A percentile compares a stretch with the other conserved stretches of the same genome.
Conservation (phyloP, 2,797 vertebrate genomes). For the Lepus townsendii region DNA sequence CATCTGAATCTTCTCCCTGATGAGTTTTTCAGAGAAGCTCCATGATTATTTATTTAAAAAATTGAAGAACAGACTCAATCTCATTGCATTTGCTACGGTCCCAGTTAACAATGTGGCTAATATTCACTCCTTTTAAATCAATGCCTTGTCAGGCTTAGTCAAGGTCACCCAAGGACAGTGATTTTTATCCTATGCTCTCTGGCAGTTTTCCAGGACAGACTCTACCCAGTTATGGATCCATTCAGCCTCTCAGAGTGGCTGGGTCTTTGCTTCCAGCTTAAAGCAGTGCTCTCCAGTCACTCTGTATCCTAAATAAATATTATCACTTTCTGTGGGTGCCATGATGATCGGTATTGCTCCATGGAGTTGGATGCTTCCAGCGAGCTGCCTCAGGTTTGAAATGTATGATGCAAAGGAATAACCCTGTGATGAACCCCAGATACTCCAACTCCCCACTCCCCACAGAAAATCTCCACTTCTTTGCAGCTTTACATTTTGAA, state of each 20-base stretch:
- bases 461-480: neutral
- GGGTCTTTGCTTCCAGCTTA: neutral
- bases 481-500: neutral
- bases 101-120: neutral
- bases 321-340: neutral
- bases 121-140: too few relatives aligned
- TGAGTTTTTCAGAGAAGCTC: neutral
- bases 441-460: neutral
- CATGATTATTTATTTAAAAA: neutral
- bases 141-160: neutral
- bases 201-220: neutral
- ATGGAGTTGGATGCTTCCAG: neutral
- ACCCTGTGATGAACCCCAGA: neutral
- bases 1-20: neutral
- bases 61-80: slow-evolving; percentile 24
- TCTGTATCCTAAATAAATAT: neutral
- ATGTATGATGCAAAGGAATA: accelerated
- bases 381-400: neutral
- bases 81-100: too few relatives aligned
- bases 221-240: neutral
- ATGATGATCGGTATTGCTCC: neutral
- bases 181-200: neutral
- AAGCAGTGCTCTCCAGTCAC: neutral
- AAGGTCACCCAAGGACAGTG: neutral
- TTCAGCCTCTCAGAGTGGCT: neutral